phyloP scores from a whole-genome alignment of 1,140 invertebrate genomes.

The Dendrolimus punctatus region DNA sequence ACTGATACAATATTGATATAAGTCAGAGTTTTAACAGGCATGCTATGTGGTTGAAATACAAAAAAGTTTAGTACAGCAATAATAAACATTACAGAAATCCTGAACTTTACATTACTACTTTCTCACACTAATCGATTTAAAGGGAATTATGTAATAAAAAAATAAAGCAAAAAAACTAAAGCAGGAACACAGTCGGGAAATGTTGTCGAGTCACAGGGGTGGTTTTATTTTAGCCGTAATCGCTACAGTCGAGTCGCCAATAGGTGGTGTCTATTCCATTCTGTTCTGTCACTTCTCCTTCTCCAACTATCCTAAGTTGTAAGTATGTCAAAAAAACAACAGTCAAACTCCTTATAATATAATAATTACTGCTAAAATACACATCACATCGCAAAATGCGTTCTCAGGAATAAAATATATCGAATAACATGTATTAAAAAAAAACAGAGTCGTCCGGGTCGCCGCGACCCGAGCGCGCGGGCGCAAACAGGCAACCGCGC shows the following conservation, averaged over 20 bases:
- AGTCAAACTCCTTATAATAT: constrained; percentile 74
- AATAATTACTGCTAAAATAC: constrained; percentile 83
- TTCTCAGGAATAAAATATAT: constrained; percentile 86
- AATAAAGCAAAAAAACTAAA: constrained; percentile 72
- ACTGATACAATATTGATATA: constrained; percentile 71
- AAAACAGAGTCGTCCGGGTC: constrained; percentile 70
- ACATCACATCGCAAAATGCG: constrained; percentile 86
- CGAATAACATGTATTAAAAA: constrained; percentile 81
- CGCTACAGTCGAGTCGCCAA: constrained; percentile 60
- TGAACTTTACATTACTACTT: constrained; percentile 66
- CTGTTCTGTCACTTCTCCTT: constrained; percentile 4
- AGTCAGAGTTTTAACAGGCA: constrained; percentile 65
- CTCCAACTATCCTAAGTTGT: constrained; percentile 62
- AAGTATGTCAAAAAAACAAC: constrained; percentile 71
- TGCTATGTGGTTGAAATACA: constrained; percentile 65
- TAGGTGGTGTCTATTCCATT: constrained; percentile 63
- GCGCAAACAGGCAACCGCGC: constrained; percentile 66
- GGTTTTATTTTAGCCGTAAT: constrained; percentile 74
- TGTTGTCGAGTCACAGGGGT: constrained; percentile 72
- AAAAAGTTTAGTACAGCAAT: constrained; percentile 65
- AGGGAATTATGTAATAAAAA: constrained; percentile 64
- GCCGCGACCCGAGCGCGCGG: constrained; percentile 68
- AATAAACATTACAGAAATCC: constrained; percentile 67
- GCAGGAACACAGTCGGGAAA: constrained; percentile 71
- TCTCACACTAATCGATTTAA: constrained; percentile 68